Conservation (phyloP, 2,888 invertebrate species). For the Agrotis ipsilon region DNA sequence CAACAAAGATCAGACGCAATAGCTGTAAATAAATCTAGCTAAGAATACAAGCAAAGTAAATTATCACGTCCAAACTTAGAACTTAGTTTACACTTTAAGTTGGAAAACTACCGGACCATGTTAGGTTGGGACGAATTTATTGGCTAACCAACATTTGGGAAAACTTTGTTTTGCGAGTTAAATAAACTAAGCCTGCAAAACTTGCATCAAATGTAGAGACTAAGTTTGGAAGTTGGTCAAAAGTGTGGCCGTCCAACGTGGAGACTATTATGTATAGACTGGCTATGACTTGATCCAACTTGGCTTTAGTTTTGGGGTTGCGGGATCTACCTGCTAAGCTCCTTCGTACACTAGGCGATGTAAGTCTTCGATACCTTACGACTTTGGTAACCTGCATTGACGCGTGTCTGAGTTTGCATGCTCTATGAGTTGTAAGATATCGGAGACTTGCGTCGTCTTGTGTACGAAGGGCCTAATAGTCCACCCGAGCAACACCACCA, state of each 20-base stretch:
- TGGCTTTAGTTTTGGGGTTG: too few relatives aligned
- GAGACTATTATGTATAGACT: not conserved
- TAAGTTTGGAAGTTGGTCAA: slow-evolving; percentile 17
- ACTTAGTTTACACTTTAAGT: slow-evolving; percentile 18
- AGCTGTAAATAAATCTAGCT: slow-evolving; percentile 8
- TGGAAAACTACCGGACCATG: not conserved
- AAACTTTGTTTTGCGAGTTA: slow-evolving; percentile 28
- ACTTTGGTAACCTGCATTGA: too few relatives aligned
- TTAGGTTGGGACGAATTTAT: slow-evolving; percentile 12
- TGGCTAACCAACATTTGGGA: slow-evolving; percentile 10
- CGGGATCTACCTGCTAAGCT: too few relatives aligned
- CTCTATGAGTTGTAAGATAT: too few relatives aligned
- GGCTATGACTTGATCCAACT: slow-evolving; percentile 4
- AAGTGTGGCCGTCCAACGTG: slow-evolving; percentile 6
- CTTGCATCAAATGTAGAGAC: slow-evolving; percentile 15
- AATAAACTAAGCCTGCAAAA: slow-evolving; percentile 29
- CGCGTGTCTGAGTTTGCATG: too few relatives aligned
- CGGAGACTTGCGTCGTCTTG: too few relatives aligned
- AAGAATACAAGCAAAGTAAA: slow-evolving; percentile 19
- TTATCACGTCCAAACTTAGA: slow-evolving; percentile 7
- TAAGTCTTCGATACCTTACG: too few relatives aligned
- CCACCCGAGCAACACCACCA: too few relatives aligned
- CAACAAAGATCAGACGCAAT: not conserved
- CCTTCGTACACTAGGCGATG: too few relatives aligned
- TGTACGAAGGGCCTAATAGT: too few relatives aligned